Percentiles rank a stretch among this genome's conserved stretches.
These are phyloP conservation scores for Crax fasciolata DNA, from an alignment of 2,797 vertebrate species.

Conservation along the genomic window DNA sequence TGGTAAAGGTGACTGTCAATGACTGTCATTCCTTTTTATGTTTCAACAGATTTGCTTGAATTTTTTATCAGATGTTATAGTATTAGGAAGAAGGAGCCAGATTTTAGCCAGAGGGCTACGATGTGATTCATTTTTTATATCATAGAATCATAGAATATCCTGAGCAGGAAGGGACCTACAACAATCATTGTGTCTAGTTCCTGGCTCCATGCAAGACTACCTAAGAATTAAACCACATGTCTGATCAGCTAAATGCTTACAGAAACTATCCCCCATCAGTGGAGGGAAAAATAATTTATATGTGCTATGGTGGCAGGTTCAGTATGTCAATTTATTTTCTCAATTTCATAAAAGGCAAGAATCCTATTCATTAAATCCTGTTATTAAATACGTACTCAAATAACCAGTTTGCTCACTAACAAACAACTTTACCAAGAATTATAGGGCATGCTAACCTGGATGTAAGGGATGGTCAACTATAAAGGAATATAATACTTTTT, in stretches of 20 bases:
- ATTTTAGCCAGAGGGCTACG: background rate
- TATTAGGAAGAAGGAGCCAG: background rate
- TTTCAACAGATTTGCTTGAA: background rate
- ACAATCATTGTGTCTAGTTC: background rate
- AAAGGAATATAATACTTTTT: background rate
- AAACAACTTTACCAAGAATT: background rate
- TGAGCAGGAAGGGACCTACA: background rate
- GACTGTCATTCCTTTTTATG: background rate
- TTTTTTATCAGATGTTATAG: background rate
- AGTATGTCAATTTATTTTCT: background rate
- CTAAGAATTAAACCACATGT: background rate
- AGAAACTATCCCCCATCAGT: background rate
- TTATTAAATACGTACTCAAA: background rate
- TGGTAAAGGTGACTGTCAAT: background rate
- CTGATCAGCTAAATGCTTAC: background rate
- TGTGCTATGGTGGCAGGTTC: background rate
- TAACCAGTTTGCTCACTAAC: background rate
- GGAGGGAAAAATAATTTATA: background rate
- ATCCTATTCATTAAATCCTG: background rate
- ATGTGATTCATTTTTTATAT: background rate
- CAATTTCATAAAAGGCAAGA: background rate
- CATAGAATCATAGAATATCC: background rate
- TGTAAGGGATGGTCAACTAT: background rate
- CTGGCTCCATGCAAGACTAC: background rate
- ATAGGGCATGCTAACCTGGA: background rate